Base-by-base conservation (phyloP, 1,140 invertebrate genomes). In the Magallana angulata region DNA sequence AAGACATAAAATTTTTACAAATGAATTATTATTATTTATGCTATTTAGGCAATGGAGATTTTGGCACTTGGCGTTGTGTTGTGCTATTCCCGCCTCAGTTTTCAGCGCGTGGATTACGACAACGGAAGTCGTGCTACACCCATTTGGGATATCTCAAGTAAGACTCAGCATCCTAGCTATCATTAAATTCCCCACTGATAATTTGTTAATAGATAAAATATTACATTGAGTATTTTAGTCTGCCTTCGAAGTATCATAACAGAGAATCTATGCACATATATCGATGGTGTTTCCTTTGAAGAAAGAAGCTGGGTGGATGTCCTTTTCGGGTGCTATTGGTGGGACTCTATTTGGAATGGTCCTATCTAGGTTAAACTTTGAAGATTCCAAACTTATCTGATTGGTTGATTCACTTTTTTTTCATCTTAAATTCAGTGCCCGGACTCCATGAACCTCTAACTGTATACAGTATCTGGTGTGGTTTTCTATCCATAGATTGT, bases 261-360 rank as follows among this genome's bases (percentile, higher is more conserved):
- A 48, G 36, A 48, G 36, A 48, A 48, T 48, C 2, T 48, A 48
- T 48, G 36, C 36, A 48, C 36, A 48, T 48, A 5, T 48, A 48
- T 48, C 36, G 36, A 1, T 48, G 36, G 36, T 48, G 36, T 48
- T 71, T 48, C 12, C 18, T 85, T 87, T 90, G 5, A 88, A 93
- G 93, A 68, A 84, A 68, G 88, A 91, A 57, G 91, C 92, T 9
- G 93, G 92, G 6, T 92, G 92, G 93, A 59, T 93, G 56, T 92
- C 91, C 0, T 93, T 92, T 80, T 92, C 90, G 24, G 89, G 89
- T 8, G 86, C 88, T 24, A 82, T 91, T 12, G 92, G 88, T 7
- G 91, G 92, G 7, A 92, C 90, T 87, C 59, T 90, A 5, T 76
- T 89, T 12, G 93, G 89, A 7, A 81, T 93, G 14, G 58, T 92